Evolutionary conservation across 1,140 invertebrate genomes (phyloP).

Genomic region (Anagrus nilaparvatae): DNA sequence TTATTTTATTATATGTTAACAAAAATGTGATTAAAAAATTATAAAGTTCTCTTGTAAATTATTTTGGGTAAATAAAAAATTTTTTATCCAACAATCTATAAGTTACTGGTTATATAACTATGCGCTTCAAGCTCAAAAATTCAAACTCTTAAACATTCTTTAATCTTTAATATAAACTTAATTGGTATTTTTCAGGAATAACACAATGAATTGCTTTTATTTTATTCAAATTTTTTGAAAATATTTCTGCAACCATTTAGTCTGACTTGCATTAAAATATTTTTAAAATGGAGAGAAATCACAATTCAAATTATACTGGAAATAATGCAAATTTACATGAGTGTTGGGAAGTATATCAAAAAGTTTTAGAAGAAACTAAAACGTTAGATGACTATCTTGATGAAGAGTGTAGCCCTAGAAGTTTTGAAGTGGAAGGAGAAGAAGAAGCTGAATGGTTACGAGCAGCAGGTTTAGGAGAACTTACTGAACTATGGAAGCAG

Average conservation of each 20-base stretch:
- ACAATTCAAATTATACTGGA: conserved; percentile 28
- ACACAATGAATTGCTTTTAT: not conserved
- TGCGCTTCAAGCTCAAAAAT: too few species aligned
- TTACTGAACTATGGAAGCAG: conserved; percentile 48
- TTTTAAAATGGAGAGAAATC: conserved; percentile 31
- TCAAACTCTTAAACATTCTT: too few species aligned
- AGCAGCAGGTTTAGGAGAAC: conserved; percentile 47
- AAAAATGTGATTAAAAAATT: too few species aligned
- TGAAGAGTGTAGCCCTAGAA: conserved; percentile 39
- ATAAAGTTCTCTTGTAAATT: too few species aligned
- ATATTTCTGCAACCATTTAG: too few species aligned
- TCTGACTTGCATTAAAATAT: conserved; percentile 2
- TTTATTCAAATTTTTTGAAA: too few species aligned
- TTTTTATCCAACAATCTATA: too few species aligned
- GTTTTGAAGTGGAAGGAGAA: conserved; percentile 46
- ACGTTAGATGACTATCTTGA: conserved; percentile 42
- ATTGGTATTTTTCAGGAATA: conserved; percentile 3
- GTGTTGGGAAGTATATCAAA: conserved; percentile 44
- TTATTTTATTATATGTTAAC: too few species aligned
- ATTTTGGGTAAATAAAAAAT: too few species aligned
- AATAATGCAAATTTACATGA: conserved; percentile 39
- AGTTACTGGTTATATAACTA: too few species aligned
- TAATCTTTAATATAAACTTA: too few species aligned
- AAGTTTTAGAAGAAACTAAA: conserved; percentile 42
- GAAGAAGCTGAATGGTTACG: conserved; percentile 50